Evolutionary conservation across 2,113 vertebrate genomes (phyloP), one percentile per base, ranked within the genome.

Genomic region (Anhinga rufa): DNA sequence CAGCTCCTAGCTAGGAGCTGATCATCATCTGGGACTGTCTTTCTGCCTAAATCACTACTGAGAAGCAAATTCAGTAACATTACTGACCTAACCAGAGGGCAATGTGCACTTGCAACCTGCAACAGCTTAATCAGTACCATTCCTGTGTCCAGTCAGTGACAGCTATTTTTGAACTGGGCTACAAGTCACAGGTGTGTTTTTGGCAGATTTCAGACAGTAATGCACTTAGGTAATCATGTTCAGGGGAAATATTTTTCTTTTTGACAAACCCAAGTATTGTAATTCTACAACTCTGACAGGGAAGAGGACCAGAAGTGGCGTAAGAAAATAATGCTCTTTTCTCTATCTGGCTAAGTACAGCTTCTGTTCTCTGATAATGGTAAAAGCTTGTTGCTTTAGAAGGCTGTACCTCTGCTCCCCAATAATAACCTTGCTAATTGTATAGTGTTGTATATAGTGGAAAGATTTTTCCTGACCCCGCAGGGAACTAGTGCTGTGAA

Each of bases 351-450:
- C 54, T 68, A 75, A 89, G 48, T 60, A 68, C 20, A 91, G 68
- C 32, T 71, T 71, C 40, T 91, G 58, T 92, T 46, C 49, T 68
- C 26, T 55, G 88, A 21, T 38, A 95, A 74, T 28, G 44, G 68
- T 83, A 84, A 92, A 74, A 85, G 62, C 36, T 88, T 93, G 83
- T 80, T 66, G 62, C 87, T 97, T 86, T 95, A 78, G 83, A 86
- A 92, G 88, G 88, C 75, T 79, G 91, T 79, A 79, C 58, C 57
- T 80, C 79, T 97, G 88, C 48, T 74, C 84, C 91, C 93, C 82
- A 95, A 64, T 94, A 96, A 82, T 78, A 94, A 86, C 74, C 64
- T 89, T 84, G 66, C 49, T 92, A 88, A 95, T 92, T 94, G 77
- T 82, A 57, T 84, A 92, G 64, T 64, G 79, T 51, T 90, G 74